A percentile compares a stretch with the other conserved stretches of the same genome.
Evolutionary conservation across 2,888 invertebrate genomes (phyloP).

Genomic region (Dusona sp.): DNA sequence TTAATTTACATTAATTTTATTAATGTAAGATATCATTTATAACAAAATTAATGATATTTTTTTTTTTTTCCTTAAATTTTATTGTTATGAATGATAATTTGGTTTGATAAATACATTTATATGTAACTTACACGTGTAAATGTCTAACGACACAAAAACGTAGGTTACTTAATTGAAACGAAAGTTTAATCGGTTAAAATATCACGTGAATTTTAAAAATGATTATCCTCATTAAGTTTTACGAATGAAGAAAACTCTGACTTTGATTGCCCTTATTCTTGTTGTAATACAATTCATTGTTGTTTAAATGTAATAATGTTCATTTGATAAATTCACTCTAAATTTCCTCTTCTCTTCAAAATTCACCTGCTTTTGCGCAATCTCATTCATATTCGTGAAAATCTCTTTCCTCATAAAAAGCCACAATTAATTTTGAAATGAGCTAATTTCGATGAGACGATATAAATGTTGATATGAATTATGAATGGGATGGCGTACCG

Average conservation of each 20-base stretch:
- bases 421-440: constrained; percentile 1
- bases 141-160: neutral
- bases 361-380: neutral
- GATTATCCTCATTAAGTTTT: neutral
- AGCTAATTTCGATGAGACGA: constrained; percentile 13
- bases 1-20: too few species aligned
- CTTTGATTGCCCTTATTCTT: neutral
- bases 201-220: neutral
- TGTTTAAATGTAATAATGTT: neutral
- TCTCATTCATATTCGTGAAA: neutral
- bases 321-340: neutral
- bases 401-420: neutral
- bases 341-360: neutral
- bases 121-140: too few species aligned
- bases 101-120: too few species aligned
- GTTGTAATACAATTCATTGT: neutral
- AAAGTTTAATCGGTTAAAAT: neutral
- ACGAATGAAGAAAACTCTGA: neutral
- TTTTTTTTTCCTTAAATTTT: too few species aligned
- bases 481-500: constrained; percentile 15
- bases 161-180: neutral
- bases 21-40: too few species aligned
- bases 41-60: too few species aligned
- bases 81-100: too few species aligned
- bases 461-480: constrained; percentile 16